These are phyloP conservation scores for Ellobium chinense DNA, from an alignment of 2,888 invertebrate genomes.

Conservation along the genomic window DNA sequence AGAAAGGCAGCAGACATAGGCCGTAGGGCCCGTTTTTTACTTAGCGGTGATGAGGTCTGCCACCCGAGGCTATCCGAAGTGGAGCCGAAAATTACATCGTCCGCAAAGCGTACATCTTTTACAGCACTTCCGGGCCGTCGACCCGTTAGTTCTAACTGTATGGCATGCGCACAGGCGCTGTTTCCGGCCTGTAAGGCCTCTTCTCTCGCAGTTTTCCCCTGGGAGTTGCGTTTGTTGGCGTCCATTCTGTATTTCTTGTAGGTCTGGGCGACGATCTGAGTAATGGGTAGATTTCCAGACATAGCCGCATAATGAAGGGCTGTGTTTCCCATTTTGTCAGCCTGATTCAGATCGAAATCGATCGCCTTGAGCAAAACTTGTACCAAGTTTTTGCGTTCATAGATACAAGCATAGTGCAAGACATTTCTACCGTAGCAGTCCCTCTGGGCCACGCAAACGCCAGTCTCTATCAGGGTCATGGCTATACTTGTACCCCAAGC, in stretches of 20 bases:
- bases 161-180: conserved; percentile 18
- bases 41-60: background rate
- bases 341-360: conserved; percentile 73
- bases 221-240: conserved; percentile 35
- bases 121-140: background rate
- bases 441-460: conserved; percentile 61
- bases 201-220: conserved; percentile 40
- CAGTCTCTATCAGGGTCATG: conserved; percentile 74
- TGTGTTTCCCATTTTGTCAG: conserved; percentile 74
- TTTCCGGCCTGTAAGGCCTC: conserved; percentile 36
- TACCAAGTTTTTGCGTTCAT: conserved; percentile 65
- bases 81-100: background rate
- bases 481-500: conserved; percentile 75
- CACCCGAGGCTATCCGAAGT: background rate
- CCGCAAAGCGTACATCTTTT: conserved; percentile 31
- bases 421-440: conserved; percentile 74
- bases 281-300: conserved; percentile 64
- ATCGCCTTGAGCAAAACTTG: conserved; percentile 70
- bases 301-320: conserved; percentile 75
- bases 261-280: conserved; percentile 58
- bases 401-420: conserved; percentile 76
- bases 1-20: background rate
- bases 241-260: conserved; percentile 52
- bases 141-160: background rate
- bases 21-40: background rate